phyloP scores from a whole-genome alignment of 2,797 vertebrate species.

The Anabas testudineus region DNA sequence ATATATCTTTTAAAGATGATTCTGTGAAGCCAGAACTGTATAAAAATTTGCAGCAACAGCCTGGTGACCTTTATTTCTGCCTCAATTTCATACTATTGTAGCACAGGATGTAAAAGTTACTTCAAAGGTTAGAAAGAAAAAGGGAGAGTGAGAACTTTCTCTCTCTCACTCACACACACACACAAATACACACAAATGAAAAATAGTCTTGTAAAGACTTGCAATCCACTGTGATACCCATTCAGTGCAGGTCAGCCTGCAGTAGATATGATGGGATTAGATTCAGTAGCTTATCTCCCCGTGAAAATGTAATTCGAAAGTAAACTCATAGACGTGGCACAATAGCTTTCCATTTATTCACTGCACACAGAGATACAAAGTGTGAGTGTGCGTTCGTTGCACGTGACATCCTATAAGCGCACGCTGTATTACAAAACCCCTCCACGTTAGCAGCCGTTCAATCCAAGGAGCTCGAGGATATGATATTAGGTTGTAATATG shows the following conservation, averaged over 20 bases:
- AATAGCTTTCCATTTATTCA: conserved; percentile 28
- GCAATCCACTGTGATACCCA: conserved; percentile 22
- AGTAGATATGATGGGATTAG: conserved; percentile 49
- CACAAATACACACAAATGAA: conserved; percentile 1
- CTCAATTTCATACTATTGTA: conserved; percentile 3
- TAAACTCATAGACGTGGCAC: conserved; percentile 47
- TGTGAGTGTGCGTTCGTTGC: conserved; percentile 22
- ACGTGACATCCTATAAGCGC: conserved; percentile 54
- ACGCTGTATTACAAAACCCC: conserved; percentile 31
- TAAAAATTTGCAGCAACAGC: conserved; percentile 16
- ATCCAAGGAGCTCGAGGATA: conserved; percentile 50
- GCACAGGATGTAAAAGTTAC: conserved; percentile 43
- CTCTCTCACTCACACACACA: conserved; percentile 11
- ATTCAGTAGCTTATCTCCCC: conserved; percentile 48
- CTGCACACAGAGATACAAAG: conserved; percentile 9
- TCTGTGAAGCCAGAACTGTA: conserved; percentile 9
- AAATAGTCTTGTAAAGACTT: conserved; percentile 34
- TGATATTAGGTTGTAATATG: conserved; percentile 66
- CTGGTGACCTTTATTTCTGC: conserved; percentile 20
- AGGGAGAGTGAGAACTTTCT: too few species aligned
- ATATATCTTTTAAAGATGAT: conserved; percentile 16
- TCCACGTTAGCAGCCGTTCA: conserved; percentile 44
- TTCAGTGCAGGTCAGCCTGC: conserved; percentile 51
- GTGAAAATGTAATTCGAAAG: conserved; percentile 58
- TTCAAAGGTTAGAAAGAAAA: conserved; percentile 16